Evolutionary conservation across 2,888 invertebrate species (phyloP).

Genomic region (Pyrgus malvae): DNA sequence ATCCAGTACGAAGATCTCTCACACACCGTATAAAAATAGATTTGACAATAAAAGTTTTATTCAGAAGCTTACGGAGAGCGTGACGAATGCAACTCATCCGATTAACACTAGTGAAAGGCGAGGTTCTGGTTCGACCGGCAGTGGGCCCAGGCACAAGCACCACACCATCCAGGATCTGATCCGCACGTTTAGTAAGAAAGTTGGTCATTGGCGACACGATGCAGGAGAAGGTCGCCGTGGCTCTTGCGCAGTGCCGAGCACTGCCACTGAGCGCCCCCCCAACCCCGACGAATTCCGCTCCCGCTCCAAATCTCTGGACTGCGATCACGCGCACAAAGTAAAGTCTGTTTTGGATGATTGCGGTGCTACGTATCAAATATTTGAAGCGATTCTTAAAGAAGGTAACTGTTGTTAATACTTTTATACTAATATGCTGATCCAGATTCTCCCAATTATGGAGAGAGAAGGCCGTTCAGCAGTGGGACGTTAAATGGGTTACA

Average conservation of each 20-base stretch:
- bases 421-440: no score
- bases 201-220: constrained; percentile 87
- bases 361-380: constrained; percentile 91
- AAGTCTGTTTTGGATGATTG: constrained; percentile 86
- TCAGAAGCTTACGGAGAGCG: constrained; percentile 63
- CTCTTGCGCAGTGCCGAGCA: constrained; percentile 67
- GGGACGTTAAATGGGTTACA: no score
- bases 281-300: constrained; percentile 85
- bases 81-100: constrained; percentile 32
- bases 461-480: no score
- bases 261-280: constrained; percentile 75
- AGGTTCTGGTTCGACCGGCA: constrained; percentile 61
- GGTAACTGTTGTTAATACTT: constrained; percentile 52
- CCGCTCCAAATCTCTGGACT: constrained; percentile 90
- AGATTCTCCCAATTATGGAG: no score
- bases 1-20: constrained; percentile 59
- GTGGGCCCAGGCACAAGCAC: constrained; percentile 76
- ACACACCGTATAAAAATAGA: constrained; percentile 49
- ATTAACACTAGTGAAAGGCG: constrained; percentile 49
- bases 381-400: constrained; percentile 86
- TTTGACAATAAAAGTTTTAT: constrained; percentile 72
- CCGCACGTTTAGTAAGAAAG: constrained; percentile 87
- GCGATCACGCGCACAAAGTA: constrained; percentile 68
- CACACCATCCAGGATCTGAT: constrained; percentile 90
- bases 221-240: constrained; percentile 69